These are phyloP conservation scores for Anguilla pacifica DNA, from an alignment of 2,797 vertebrate genomes.

Conservation along the genomic window DNA sequence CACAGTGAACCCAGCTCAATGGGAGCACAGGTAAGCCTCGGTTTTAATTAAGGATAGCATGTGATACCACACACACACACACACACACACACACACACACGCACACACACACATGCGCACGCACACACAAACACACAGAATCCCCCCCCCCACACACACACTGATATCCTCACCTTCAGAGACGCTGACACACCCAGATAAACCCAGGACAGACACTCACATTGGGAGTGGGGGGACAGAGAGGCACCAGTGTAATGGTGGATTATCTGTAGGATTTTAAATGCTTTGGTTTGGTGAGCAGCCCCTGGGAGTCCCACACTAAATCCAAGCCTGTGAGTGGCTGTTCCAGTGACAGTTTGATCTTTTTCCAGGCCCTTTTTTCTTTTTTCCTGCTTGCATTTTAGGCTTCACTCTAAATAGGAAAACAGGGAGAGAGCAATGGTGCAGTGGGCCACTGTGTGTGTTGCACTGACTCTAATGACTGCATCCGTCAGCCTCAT, in stretches of 20 bases:
- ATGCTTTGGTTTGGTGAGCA: slow-evolving; percentile 81
- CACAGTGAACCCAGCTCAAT: not conserved
- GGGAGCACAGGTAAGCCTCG: not conserved
- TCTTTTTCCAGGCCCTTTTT: slow-evolving; percentile 87
- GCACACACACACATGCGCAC: slow-evolving; percentile 18
- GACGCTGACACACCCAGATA: not conserved
- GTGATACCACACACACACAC: not conserved
- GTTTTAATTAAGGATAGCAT: not conserved
- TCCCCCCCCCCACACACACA: not conserved
- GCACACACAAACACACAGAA: slow-evolving; percentile 17
- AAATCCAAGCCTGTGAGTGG: slow-evolving; percentile 86
- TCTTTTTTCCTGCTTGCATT: slow-evolving; percentile 85
- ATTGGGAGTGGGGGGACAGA: slow-evolving; percentile 33
- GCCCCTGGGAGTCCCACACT: slow-evolving; percentile 83
- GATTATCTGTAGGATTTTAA: slow-evolving; percentile 82
- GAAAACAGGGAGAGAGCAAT: slow-evolving; percentile 90
- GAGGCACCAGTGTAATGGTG: slow-evolving; percentile 64
- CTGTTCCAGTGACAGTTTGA: slow-evolving; percentile 85
- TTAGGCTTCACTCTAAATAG: slow-evolving; percentile 82
- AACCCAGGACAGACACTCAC: not conserved
- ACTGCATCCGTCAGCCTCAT: slow-evolving; percentile 89
- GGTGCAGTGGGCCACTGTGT: slow-evolving; percentile 89
- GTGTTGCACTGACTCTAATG: slow-evolving; percentile 92
- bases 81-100: slow-evolving; percentile 16
- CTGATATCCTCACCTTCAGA: not conserved